Evolutionary conservation across 2,113 vertebrate species (phyloP), one percentile per base, ranked within the genome.

Genomic region (Sciurus niger): DNA sequence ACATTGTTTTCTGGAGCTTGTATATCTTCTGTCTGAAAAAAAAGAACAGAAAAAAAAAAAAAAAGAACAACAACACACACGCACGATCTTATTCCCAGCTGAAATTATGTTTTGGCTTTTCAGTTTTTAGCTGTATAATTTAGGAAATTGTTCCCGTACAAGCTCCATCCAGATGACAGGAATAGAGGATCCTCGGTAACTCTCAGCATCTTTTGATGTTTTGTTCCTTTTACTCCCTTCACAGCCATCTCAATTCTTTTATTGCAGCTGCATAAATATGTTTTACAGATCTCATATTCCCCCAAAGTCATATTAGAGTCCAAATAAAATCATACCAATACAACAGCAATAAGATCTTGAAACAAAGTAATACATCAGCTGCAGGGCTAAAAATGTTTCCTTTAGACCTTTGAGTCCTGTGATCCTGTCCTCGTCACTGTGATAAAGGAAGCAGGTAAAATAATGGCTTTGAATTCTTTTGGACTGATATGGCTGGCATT

Each of bases 221-320:
- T 96, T 88, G 48, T 88, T 94, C 58, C 46, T 63, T 90, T 87
- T 93, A 43, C 48, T 96, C 88, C 96, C 94, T 95, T 92, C 94
- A 67, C 25, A 85, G 53, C 65, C 73, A 89, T 96, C 84, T 93
- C 88, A 92, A 28, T 85, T 89, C 88, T 95, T 97, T 95, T 93
- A 96, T 74, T 97, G 72, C 73, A 74, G 76, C 76, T 84, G 58
- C 60, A 96, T 97, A 97, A 97, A 96, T 93, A 96, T 97, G 68
- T 82, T 96, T 96, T 90, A 92, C 77, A 93, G 67, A 78, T 77
- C 73, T 90, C 84, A 78, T 72, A 73, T 96, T 90, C 79, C 96
- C 90, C 96, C 37, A 94, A 97, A 90, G 97, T 88, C 84, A 84
- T 94, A 92, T 96, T 90, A 97, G 87, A 95, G 96, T 48, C 96